phyloP scores from a whole-genome alignment of 2,113 vertebrate species.

The Tricholaema leucomelas region DNA sequence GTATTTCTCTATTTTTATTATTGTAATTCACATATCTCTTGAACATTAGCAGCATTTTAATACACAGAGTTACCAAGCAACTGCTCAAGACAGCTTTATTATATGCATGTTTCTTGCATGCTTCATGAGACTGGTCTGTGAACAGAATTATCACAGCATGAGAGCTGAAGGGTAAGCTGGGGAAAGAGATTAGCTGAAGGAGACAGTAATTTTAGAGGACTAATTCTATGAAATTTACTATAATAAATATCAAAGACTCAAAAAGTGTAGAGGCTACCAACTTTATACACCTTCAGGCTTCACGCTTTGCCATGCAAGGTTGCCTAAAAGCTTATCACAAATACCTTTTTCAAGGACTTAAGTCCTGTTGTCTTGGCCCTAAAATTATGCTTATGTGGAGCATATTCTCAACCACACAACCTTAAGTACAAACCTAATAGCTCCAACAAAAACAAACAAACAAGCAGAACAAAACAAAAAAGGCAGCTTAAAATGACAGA shows the following conservation, averaged over 20 bases:
- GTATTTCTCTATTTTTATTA: constrained; percentile 25
- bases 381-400: not conserved
- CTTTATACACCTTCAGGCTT: not conserved
- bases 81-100: constrained; percentile 24
- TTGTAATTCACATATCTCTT: constrained; percentile 23
- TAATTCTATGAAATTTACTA: not conserved
- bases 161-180: not conserved
- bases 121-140: not conserved
- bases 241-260: not conserved
- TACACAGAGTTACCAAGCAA: constrained; percentile 44
- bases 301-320: not conserved
- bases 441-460: not conserved
- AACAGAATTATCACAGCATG: not conserved
- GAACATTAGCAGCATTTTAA: constrained; percentile 43
- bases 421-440: not conserved
- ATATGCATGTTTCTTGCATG: not conserved
- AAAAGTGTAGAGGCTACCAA: not conserved
- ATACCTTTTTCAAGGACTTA: not conserved
- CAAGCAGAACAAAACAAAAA: not conserved
- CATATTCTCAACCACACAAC: not conserved
- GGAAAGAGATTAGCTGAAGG: not conserved
- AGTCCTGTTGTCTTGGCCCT: not conserved
- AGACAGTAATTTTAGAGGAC: not conserved
- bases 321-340: not conserved
- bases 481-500: not conserved